These are phyloP conservation scores for Orussus abietinus DNA, from an alignment of 1,140 invertebrate genomes.

Conservation along the genomic window DNA sequence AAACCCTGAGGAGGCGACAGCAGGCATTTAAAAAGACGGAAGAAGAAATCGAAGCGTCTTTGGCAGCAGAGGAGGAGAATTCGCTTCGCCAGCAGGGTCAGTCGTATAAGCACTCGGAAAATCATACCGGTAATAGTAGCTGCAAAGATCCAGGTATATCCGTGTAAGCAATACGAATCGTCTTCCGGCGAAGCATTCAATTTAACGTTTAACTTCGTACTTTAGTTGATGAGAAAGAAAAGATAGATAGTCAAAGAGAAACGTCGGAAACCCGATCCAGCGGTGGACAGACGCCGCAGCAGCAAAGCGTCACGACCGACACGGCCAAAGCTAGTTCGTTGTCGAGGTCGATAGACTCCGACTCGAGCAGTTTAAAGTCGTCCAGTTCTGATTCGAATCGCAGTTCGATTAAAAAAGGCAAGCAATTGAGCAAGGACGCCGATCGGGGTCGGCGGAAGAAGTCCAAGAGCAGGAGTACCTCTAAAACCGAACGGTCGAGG, in stretches of 20 bases:
- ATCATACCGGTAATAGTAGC: conserved; percentile 51
- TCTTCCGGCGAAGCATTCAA: conserved; percentile 25
- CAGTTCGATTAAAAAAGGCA: conserved; percentile 25
- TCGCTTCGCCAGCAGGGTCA: conserved; percentile 24
- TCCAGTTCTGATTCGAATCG: conserved; percentile 31
- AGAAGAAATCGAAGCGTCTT: conserved; percentile 53
- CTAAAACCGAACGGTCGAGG: conserved; percentile 33
- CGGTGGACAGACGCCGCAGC: conserved; percentile 37
- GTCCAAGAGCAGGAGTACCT: conserved; percentile 40
- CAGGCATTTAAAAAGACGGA: conserved; percentile 56
- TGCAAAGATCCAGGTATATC: conserved; percentile 43
- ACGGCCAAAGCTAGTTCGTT: conserved; percentile 28
- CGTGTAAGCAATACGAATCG: neutral
- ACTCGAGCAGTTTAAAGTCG: conserved; percentile 31
- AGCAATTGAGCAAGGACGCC: conserved; percentile 21
- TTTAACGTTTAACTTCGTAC: conserved; percentile 30
- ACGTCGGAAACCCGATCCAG: conserved; percentile 45
- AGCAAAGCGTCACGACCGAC: conserved; percentile 24
- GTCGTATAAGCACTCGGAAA: conserved; percentile 35
- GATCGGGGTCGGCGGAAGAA: conserved; percentile 25
- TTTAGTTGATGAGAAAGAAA: conserved; percentile 53
- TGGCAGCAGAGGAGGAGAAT: conserved; percentile 48
- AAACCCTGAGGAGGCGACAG: conserved; percentile 49
- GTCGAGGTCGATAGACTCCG: conserved; percentile 35
- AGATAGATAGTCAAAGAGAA: conserved; percentile 50